Evolutionary conservation across 2,113 vertebrate genomes (phyloP), one percentile per base, ranked within the genome.

Genomic region (Epinephelus fuscoguttatus): DNA sequence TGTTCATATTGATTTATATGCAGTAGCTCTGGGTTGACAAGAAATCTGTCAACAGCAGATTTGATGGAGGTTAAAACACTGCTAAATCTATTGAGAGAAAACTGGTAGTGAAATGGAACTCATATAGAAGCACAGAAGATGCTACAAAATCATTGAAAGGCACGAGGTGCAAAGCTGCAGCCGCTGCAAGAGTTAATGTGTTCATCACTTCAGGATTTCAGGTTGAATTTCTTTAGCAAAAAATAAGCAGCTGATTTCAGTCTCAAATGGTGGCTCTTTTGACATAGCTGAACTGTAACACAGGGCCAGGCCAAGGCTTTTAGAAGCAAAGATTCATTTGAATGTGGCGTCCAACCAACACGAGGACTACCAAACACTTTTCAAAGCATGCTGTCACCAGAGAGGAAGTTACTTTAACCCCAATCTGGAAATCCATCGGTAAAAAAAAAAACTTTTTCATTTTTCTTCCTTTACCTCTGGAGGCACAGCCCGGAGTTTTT

Each of bases 1-100:
- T 55, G 59, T 73, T 82, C 17, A 15, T 57, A 82, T 72, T 72
- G 86, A 86, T 84, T 85, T 75, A 75, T 69, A 84, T 53, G n/a
- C 60, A 75, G 57, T 19, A 50, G 59, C 56, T 73, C 23, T 53
- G 18, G 17, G 50, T 70, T 67, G 71, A 77, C 61, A 70, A 75
- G 71, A 84, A 75, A 73, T 70, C 53, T 81, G 60, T 81, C 61
- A 57, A 45, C 40, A 55, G 61, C 30, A 10, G 21, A 64, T 70
- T 55, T 68, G 21, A 76, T 25, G 49, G 40, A 62, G 37, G 64
- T 77, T 71, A 62, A 81, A 85, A 75, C 21, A 55, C 56, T 15
- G 47, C 25, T 53, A 59, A 40, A 66, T 75, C 18, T 50, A 53
- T 67, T 45, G 67, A 61, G 49, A 75, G 60, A 78, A 70, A 86